Evolutionary conservation across 1,140 invertebrate species (phyloP).

Genomic region (Ridgeia piscesae): DNA sequence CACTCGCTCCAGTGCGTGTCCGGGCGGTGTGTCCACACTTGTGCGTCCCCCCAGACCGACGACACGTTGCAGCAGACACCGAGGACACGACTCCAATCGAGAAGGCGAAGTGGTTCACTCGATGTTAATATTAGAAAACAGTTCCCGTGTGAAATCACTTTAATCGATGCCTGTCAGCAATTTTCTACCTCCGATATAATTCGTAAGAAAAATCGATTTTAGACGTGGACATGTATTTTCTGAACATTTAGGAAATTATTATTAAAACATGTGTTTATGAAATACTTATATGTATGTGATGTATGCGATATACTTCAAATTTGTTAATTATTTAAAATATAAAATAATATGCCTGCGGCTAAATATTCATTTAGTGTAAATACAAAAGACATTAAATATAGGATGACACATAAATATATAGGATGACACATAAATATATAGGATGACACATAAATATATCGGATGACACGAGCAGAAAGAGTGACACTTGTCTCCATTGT

Average conservation of each 20-base stretch:
- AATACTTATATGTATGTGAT: background rate
- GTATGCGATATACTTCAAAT: background rate
- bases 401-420: too few relatives aligned
- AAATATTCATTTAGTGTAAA: too few relatives aligned
- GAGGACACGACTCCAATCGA: background rate
- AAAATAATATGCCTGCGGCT: too few relatives aligned
- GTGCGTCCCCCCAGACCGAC: background rate
- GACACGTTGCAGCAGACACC: background rate
- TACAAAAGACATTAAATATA: too few relatives aligned
- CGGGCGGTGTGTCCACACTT: background rate
- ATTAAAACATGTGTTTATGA: background rate
- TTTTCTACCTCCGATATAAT: background rate
- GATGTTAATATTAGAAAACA: conserved; percentile 3
- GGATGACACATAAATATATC: too few relatives aligned
- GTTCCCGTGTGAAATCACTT: background rate
- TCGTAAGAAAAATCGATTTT: background rate
- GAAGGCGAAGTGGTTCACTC: background rate
- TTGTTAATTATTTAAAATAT: too few relatives aligned
- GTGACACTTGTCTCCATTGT: too few relatives aligned
- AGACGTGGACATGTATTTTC: background rate
- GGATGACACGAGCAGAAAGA: too few relatives aligned
- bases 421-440: too few relatives aligned
- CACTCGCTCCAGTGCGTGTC: background rate
- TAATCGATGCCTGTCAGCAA: background rate
- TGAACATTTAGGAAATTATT: background rate